phyloP scores from a whole-genome alignment of 2,797 vertebrate species.

The Diglossa cyanea region DNA sequence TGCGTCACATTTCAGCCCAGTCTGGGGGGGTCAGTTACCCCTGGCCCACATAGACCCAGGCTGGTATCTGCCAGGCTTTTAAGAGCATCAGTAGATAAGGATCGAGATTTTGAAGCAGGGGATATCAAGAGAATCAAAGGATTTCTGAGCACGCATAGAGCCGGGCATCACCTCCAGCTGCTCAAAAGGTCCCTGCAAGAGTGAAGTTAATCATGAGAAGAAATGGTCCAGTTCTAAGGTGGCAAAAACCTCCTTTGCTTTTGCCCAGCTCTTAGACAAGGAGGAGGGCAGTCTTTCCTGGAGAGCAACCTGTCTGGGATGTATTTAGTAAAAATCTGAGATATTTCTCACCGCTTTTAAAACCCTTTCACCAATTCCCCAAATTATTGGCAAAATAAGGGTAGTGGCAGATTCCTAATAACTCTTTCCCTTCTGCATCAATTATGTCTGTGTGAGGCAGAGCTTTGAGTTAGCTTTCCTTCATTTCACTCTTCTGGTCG shows the following conservation, averaged over 20 bases:
- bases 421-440: conserved; percentile 8
- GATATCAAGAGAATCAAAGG: neutral
- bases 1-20: neutral
- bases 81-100: neutral
- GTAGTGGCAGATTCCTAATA: neutral
- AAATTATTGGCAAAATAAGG: neutral
- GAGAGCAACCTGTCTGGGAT: neutral
- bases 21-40: neutral
- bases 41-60: neutral
- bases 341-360: neutral
- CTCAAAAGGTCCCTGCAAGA: neutral
- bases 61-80: neutral
- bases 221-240: neutral
- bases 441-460: neutral
- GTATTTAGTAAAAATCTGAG: neutral
- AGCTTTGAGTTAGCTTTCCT: conserved; percentile 41
- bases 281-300: neutral
- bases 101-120: neutral
- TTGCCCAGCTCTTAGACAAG: neutral
- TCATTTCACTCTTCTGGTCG: neutral
- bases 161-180: neutral
- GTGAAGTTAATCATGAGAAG: neutral
- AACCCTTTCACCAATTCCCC: neutral
- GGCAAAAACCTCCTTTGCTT: neutral
- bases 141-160: rapidly evolving